Base-by-base conservation (phyloP, 2,113 vertebrate species). In the Microtus ochrogaster region DNA sequence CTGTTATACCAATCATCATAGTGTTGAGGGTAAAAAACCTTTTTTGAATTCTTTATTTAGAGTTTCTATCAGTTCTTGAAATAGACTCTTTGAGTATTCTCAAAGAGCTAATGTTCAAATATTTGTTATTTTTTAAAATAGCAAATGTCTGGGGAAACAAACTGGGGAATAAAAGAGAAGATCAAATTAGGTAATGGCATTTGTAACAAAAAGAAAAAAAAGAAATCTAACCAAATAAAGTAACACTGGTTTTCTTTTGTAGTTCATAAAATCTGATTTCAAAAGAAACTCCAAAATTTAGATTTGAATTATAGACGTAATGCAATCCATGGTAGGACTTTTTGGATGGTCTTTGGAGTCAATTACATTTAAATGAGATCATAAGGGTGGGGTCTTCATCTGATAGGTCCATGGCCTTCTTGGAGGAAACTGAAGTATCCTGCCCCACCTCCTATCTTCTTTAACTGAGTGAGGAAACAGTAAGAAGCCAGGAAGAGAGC, bases 41-140 rank as follows among this genome's bases (percentile, higher is more conserved):
- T 94, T 95, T 58, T 58, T n/a, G 19, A 61, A 84, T 3, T 96
- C 74, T 41, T 92, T 33, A 86, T 66, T 63, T 66, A 79, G 33
- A 90, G 61, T 91, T 95, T 86, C 88, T 95, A 87, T 26, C n/a
- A 88, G 91, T 85, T 44, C 17, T 68, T 93, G 61, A 96, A 91
- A 91, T 65, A 88, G 13, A 88, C 36, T 74, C 65, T 86, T 81
- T 61, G 41, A 70, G 39, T 73, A 95, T 77, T 58, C 52, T 91
- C 74, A 95, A 95, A 89, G 8, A 55, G 66, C 52, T 92, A 94
- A 89, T 82, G 3, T 90, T 94, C 44, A 96, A 68, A n/a, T 70
- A 95, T 55, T 93, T 90, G 41, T 97, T 33, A 87, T 91, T 78
- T 84, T 93, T 84, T 36, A 85, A 87, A 96, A 93, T 49, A 93